A percentile compares a stretch with the other conserved stretches of the same genome.
These are phyloP conservation scores for Chymomyza fuscimana DNA, from an alignment of 2,888 invertebrate species.

Conservation along the genomic window DNA sequence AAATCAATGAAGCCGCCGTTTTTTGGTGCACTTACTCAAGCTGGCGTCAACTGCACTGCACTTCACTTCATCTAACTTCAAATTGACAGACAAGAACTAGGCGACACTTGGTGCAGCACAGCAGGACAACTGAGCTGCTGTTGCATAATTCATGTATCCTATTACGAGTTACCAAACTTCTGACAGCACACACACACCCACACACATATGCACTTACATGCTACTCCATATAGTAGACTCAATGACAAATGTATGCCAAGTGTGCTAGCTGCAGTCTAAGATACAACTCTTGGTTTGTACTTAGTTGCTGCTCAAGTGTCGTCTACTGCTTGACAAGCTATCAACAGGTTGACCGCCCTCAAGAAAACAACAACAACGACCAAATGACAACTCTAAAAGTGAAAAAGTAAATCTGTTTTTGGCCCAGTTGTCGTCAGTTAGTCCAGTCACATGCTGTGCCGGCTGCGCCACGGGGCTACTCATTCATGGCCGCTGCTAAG, in stretches of 20 bases:
- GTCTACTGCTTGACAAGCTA: constrained; percentile 36
- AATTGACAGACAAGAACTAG: neutral
- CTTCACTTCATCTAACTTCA: neutral
- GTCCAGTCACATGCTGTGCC: neutral
- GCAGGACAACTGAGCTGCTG: constrained; percentile 1
- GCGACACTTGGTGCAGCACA: constrained; percentile 37
- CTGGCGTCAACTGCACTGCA: neutral
- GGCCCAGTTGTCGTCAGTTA: neutral
- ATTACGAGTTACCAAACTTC: constrained; percentile 33
- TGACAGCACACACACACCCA: constrained; percentile 17
- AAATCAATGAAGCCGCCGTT: neutral
- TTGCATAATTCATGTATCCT: constrained; percentile 33
- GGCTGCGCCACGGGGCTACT: constrained; percentile 64
- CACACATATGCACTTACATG: constrained; percentile 1
- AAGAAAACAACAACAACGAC: constrained; percentile 5
- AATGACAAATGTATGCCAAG: neutral
- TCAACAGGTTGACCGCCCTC: constrained; percentile 67
- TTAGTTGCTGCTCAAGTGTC: constrained; percentile 53
- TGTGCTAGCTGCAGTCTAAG: neutral
- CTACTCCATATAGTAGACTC: neutral
- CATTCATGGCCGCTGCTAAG: constrained; percentile 40
- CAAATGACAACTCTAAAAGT: neutral
- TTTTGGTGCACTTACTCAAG: neutral
- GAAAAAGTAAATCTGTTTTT: neutral
- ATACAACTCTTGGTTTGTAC: neutral